phyloP scores from a whole-genome alignment of 1,140 invertebrate species.

The Ephestia elutella region DNA sequence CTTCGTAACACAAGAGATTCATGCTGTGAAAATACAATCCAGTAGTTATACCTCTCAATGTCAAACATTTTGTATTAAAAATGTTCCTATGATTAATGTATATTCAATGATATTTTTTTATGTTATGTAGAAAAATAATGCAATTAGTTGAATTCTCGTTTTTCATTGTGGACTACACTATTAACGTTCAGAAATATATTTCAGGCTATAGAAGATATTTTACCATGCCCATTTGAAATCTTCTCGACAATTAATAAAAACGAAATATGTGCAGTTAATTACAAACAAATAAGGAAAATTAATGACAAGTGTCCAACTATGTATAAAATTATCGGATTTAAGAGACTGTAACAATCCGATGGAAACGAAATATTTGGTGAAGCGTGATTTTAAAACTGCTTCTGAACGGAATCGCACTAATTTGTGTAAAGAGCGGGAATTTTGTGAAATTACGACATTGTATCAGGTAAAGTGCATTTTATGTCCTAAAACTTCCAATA shows the following conservation, averaged over 20 bases:
- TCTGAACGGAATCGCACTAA: conserved; percentile 15
- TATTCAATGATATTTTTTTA: no score
- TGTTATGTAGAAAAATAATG: no score
- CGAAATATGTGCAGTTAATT: conserved; percentile 27
- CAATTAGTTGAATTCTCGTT: background rate
- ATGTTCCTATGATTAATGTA: no score
- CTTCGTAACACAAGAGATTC: no score
- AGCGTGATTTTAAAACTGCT: conserved; percentile 19
- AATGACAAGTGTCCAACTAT: conserved; percentile 18
- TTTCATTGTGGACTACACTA: background rate
- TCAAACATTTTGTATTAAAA: no score
- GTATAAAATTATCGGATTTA: conserved; percentile 28
- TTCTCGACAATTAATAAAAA: conserved; percentile 24
- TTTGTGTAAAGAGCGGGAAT: conserved; percentile 36
- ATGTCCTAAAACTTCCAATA: no score
- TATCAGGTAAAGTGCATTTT: conserved; percentile 24
- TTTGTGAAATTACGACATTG: conserved; percentile 34
- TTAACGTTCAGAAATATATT: background rate
- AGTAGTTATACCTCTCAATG: no score
- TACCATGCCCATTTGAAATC: conserved; percentile 39
- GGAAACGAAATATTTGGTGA: conserved; percentile 33
- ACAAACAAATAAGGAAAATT: conserved; percentile 24
- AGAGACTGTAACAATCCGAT: conserved; percentile 36
- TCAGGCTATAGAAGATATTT: conserved; percentile 42
- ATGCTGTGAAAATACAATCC: no score